These are phyloP conservation scores for Macquaria australasica DNA, from an alignment of 2,113 vertebrate species.

Conservation along the genomic window DNA sequence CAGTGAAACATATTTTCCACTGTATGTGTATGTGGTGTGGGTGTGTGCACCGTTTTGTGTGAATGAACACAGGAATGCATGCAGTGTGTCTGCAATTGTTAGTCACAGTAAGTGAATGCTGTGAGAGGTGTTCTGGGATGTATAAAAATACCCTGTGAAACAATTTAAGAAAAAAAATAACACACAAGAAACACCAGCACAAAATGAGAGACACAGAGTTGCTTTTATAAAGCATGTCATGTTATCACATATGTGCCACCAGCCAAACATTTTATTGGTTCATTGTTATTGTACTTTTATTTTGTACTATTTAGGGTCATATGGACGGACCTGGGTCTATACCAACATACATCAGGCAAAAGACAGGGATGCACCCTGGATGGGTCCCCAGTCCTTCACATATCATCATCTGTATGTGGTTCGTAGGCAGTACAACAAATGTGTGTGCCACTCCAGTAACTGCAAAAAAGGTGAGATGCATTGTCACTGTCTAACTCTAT, in stretches of 20 bases:
- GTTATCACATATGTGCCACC: not conserved
- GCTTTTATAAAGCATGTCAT: not conserved
- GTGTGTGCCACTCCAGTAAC: not conserved
- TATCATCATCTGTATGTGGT: conserved; percentile 10
- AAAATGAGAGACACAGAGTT: not conserved
- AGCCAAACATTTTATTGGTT: too few relatives aligned
- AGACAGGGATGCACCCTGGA: not conserved
- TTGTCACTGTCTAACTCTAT: not conserved
- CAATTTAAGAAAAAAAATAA: conserved; percentile 1
- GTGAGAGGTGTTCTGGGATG: not conserved
- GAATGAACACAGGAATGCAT: not conserved
- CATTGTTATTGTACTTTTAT: not conserved
- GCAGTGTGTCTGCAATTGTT: not conserved
- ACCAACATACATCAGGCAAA: not conserved
- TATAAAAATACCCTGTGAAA: not conserved
- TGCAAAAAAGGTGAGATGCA: not conserved
- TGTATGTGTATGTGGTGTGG: not conserved
- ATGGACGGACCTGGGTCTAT: not conserved
- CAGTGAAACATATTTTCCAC: not conserved
- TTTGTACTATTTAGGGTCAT: not conserved
- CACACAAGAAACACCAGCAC: not conserved
- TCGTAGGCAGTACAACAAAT: not conserved
- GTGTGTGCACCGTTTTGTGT: not conserved
- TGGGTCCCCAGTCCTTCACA: not conserved
- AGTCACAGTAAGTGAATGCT: not conserved